Percentiles rank a stretch among this genome's conserved stretches.
Conservation (phyloP, 2,888 invertebrate species). For the Acleris holmiana region DNA sequence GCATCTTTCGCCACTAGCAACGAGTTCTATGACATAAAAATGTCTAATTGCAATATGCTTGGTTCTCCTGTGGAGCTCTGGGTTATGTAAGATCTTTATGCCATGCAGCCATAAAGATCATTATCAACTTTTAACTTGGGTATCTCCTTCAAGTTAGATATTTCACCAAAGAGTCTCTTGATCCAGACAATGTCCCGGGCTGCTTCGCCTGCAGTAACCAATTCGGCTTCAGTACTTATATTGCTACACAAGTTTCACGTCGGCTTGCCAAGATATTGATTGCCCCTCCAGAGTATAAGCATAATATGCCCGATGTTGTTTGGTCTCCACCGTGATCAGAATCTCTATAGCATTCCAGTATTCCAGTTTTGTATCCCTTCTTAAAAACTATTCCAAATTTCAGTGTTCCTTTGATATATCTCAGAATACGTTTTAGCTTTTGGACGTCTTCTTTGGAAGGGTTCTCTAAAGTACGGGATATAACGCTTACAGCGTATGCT, state of each 20-base stretch:
- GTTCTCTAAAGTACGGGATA: background rate
- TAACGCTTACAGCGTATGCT: constrained; percentile 12
- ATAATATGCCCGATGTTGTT: background rate
- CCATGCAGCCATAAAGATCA: too few species aligned
- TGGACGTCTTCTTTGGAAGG: background rate
- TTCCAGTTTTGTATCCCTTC: too few species aligned
- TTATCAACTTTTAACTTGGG: constrained; percentile 4
- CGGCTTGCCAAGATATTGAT: background rate
- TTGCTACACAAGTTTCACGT: background rate
- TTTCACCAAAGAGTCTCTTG: background rate
- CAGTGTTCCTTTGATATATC: too few species aligned
- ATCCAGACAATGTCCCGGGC: constrained; percentile 1
- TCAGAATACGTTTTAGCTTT: too few species aligned
- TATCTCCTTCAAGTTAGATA: constrained; percentile 5
- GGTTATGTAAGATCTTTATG: background rate
- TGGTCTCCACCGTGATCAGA: background rate
- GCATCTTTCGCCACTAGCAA: background rate
- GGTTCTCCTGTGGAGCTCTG: constrained; percentile 6
- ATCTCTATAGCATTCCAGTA: too few species aligned
- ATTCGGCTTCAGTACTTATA: constrained; percentile 4
- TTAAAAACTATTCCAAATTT: too few species aligned
- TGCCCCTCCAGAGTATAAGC: constrained; percentile 1
- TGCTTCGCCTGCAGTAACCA: constrained; percentile 5
- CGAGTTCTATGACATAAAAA: constrained; percentile 2
- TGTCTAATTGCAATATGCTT: constrained; percentile 8